These are phyloP conservation scores for Athalia rosae DNA, from an alignment of 2,888 invertebrate genomes.

Conservation along the genomic window DNA sequence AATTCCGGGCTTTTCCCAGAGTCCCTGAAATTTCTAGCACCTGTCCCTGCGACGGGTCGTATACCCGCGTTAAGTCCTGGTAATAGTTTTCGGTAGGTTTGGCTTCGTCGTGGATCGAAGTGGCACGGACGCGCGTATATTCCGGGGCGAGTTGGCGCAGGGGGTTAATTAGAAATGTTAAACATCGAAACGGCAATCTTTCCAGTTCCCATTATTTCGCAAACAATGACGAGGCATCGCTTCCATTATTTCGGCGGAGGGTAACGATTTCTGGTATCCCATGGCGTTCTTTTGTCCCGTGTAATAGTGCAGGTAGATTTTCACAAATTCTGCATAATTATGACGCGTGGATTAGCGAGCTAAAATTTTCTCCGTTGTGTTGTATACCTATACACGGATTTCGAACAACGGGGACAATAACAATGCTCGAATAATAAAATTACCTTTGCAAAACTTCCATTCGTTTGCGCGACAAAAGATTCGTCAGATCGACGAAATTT, in stretches of 20 bases:
- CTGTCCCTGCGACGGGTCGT: constrained; percentile 6
- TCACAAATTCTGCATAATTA: neutral
- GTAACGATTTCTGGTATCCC: constrained; percentile 1
- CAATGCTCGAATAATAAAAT: neutral
- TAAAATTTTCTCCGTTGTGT: neutral
- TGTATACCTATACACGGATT: neutral
- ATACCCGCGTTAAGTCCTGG: neutral
- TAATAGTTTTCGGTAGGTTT: neutral
- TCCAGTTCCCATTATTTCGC: neutral
- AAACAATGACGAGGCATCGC: neutral
- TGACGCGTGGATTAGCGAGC: constrained; percentile 1
- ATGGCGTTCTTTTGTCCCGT: neutral
- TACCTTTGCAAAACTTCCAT: too few species aligned
- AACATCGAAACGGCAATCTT: constrained; percentile 11
- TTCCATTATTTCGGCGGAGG: constrained; percentile 6
- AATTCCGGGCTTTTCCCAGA: neutral
- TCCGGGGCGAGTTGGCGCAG: neutral
- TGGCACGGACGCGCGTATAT: neutral
- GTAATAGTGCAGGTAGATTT: constrained; percentile 12
- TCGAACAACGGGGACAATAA: neutral
- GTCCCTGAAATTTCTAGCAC: constrained; percentile 2
- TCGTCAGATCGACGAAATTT: too few species aligned
- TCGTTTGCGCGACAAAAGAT: too few species aligned
- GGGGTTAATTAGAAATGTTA: constrained; percentile 13
- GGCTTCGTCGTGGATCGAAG: neutral